Evolutionary conservation across 1,140 invertebrate species (phyloP).

Genomic region (Nasonia vitripennis): DNA sequence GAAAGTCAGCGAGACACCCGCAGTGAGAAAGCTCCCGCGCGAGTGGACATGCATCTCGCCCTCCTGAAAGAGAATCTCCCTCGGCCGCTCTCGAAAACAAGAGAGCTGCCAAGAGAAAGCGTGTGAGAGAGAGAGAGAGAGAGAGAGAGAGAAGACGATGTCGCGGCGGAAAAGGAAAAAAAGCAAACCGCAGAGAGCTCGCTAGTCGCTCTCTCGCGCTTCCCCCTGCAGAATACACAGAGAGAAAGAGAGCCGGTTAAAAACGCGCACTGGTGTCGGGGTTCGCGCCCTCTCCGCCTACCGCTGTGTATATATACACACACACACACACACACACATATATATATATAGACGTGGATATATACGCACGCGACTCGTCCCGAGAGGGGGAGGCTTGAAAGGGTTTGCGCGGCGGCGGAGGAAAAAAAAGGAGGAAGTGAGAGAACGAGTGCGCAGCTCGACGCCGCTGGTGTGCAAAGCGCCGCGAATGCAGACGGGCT

Average conservation of each 20-base stretch:
- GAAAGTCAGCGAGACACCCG: background rate
- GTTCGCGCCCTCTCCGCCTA: background rate
- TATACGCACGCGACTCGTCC: background rate
- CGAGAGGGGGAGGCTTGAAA: slow-evolving; percentile 25
- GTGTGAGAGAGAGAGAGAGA: background rate
- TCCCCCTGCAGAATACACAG: background rate
- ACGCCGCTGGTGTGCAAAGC: slow-evolving; percentile 45
- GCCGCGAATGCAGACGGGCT: slow-evolving; percentile 1
- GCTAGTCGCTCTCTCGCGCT: background rate
- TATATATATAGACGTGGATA: background rate
- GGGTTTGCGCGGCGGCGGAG: slow-evolving; percentile 1
- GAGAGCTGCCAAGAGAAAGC: background rate
- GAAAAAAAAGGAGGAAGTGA: background rate
- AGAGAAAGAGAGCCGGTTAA: slow-evolving; percentile 11
- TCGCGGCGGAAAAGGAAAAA: background rate
- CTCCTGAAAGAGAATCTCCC: background rate
- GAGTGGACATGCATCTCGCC: background rate
- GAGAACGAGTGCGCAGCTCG: background rate
- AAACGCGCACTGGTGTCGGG: slow-evolving; percentile 1
- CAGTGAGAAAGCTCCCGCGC: background rate
- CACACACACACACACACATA: no score
- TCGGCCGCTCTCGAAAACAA: background rate
- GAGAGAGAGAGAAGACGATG: background rate
- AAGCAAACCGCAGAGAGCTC: background rate
- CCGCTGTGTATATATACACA: no score